Evolutionary conservation across 2,113 vertebrate species (phyloP).

Genomic region (Gadus chalcogrammus): DNA sequence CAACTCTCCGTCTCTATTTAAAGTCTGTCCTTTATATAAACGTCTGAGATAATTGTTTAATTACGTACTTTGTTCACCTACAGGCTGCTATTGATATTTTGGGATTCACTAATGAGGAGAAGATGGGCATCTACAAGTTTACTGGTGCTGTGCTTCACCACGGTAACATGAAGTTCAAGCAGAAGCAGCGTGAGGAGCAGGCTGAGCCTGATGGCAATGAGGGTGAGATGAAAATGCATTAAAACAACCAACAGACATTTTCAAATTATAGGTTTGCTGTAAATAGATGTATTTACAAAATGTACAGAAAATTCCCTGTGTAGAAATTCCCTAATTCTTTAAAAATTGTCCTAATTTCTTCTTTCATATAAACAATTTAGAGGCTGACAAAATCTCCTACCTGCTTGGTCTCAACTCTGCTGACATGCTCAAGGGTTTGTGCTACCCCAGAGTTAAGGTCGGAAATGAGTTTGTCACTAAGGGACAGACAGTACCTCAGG

Average conservation of each 20-base stretch:
- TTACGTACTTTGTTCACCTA: neutral
- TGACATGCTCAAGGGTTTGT: conserved; percentile 54
- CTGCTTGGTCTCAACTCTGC: conserved; percentile 61
- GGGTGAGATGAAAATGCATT: conserved; percentile 29
- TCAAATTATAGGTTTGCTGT: neutral
- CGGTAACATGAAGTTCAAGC: conserved; percentile 10
- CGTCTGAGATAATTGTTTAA: no score
- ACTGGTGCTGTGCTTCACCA: conserved; percentile 49
- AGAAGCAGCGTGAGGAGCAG: conserved; percentile 27
- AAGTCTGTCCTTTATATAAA: no score
- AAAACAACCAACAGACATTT: neutral
- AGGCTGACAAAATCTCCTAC: conserved; percentile 14
- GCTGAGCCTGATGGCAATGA: conserved; percentile 24
- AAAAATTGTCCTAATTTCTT: neutral
- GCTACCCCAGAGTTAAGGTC: conserved; percentile 48
- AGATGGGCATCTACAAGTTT: conserved; percentile 66
- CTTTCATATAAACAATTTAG: conserved; percentile 13
- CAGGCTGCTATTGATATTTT: conserved; percentile 70
- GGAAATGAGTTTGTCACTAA: conserved; percentile 49
- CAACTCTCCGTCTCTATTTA: no score
- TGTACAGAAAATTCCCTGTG: neutral
- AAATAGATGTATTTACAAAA: neutral
- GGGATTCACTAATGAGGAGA: conserved; percentile 63
- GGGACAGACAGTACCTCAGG: conserved; percentile 59
- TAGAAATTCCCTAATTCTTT: neutral